Base-by-base conservation (phyloP, 2,797 vertebrate genomes). In the Thaleichthys pacificus region DNA sequence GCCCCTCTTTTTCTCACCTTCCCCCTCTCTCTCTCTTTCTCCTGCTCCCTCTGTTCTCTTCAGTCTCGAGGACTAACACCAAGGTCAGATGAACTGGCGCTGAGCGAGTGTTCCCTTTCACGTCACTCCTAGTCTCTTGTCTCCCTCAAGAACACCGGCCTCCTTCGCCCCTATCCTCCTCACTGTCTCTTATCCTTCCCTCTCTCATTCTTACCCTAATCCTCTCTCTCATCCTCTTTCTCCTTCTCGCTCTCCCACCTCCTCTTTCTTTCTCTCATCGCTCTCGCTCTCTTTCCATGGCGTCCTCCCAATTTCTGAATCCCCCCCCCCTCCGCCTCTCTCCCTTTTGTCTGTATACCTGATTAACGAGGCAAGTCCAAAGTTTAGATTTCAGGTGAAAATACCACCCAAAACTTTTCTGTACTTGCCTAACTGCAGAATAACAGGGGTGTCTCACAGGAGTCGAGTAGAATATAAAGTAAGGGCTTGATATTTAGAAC, bases 61-160 rank as follows among this genome's bases (percentile, higher is more conserved):
- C 24, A 51, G 24, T 22, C 24, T n/a, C 24, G 1, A n/a, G 24
- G 24, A 67, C 28, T 21, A 68, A 57, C 28, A 35, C 15, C 28
- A 54, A 58, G 67, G 67, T 57, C n/a, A 35, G 54, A 19, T 68
- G 17, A 68, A 58, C 66, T 22, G n/a, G 11, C 28, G 14, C 64
- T 28, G 32, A 42, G 4, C 22, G 7, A 66, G 38, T 26, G 38
- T 19, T 54, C 49, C 28, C 61, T 63, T 68, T 38, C 57, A 24
- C 35, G 24, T 47, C 22, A 12, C 66, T 9, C n/a, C 51, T 22
- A 17, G 57, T 49, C n/a, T 12, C 32, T 21, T 47, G 4, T 11
- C 14, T 66, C 14, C 49, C n/a, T 66, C 38, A 42, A 12, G 11
- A 42, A 42, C 38, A 42, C 38, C 14, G 15, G 35, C 7, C 28